A percentile compares a stretch with the other conserved stretches of the same genome.
phyloP scores from a whole-genome alignment of 1,140 invertebrate genomes.

The Cephus cinctus region DNA sequence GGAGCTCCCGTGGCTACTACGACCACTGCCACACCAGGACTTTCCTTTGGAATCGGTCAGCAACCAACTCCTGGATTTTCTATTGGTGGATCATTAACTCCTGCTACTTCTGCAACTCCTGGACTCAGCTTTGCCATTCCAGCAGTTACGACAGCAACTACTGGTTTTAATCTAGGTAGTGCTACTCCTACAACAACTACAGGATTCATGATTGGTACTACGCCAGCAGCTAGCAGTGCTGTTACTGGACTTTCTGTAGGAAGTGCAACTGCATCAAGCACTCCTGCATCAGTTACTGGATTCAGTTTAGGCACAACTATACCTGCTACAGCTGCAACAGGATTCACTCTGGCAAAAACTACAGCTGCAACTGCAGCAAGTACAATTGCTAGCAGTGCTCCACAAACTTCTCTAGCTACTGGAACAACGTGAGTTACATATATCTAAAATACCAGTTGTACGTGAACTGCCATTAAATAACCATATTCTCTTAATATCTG shows the following conservation, averaged over 20 bases:
- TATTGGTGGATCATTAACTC: too few relatives aligned
- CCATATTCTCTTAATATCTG: not conserved
- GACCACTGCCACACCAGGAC: slow-evolving; percentile 32
- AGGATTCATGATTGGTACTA: slow-evolving; percentile 31
- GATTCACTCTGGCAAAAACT: slow-evolving; percentile 32
- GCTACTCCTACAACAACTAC: slow-evolving; percentile 35
- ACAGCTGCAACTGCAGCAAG: slow-evolving; percentile 39
- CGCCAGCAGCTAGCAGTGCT: slow-evolving; percentile 20
- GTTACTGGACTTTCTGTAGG: too few relatives aligned
- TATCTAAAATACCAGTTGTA: not conserved
- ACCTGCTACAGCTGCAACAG: slow-evolving; percentile 11
- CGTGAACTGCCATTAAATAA: not conserved
- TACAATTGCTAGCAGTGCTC: slow-evolving; percentile 45
- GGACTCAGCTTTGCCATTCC: slow-evolving; percentile 26
- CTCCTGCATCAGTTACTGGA: slow-evolving; percentile 19
- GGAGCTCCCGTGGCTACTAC: slow-evolving; percentile 18
- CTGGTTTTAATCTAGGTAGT: slow-evolving; percentile 29
- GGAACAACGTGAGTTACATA: slow-evolving; percentile 53
- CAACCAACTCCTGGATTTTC: too few relatives aligned
- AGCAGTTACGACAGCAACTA: slow-evolving; percentile 21
- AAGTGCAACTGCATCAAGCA: slow-evolving; percentile 11
- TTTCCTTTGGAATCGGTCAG: slow-evolving; percentile 19
- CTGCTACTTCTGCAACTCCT: slow-evolving; percentile 24
- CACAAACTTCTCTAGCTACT: slow-evolving; percentile 48
- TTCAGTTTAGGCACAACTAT: slow-evolving; percentile 9